phyloP scores from a whole-genome alignment of 1,140 invertebrate genomes.

The Vanessa atalanta region DNA sequence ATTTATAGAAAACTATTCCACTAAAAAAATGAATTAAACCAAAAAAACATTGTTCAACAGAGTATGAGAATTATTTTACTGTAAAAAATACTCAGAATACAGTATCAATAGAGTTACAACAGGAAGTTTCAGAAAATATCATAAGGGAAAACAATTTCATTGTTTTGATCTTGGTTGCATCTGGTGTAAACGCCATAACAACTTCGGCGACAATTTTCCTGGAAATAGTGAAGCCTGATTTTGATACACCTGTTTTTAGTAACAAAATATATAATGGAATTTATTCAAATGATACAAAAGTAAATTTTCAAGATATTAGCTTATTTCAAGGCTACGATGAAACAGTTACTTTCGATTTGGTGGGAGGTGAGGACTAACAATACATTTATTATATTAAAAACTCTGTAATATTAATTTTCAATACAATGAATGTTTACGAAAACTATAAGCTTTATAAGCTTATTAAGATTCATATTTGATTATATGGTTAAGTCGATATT shows the following conservation, averaged over 20 bases:
- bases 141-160: slow-evolving; percentile 49
- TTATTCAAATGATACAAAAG: slow-evolving; percentile 35
- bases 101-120: slow-evolving; percentile 42
- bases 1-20: too few species aligned
- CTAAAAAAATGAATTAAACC: too few species aligned
- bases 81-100: slow-evolving; percentile 37
- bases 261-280: slow-evolving; percentile 51
- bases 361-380: slow-evolving; percentile 48
- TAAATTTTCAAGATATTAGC: slow-evolving; percentile 48
- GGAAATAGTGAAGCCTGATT: slow-evolving; percentile 59
- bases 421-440: too few species aligned
- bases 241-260: slow-evolving; percentile 56
- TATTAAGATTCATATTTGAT: too few species aligned
- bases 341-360: slow-evolving; percentile 46
- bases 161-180: slow-evolving; percentile 47
- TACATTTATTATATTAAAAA: too few species aligned
- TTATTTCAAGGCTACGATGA: slow-evolving; percentile 57
- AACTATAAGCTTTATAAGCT: too few species aligned
- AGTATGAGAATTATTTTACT: slow-evolving; percentile 43
- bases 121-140: slow-evolving; percentile 38
- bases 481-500: too few species aligned
- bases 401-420: too few species aligned
- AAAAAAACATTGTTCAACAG: slow-evolving; percentile 31
- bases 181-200: slow-evolving; percentile 44
- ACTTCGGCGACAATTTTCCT: slow-evolving; percentile 49